These are phyloP conservation scores for Neodontobutis hainanensis DNA, from an alignment of 2,113 vertebrate genomes.

Conservation along the genomic window DNA sequence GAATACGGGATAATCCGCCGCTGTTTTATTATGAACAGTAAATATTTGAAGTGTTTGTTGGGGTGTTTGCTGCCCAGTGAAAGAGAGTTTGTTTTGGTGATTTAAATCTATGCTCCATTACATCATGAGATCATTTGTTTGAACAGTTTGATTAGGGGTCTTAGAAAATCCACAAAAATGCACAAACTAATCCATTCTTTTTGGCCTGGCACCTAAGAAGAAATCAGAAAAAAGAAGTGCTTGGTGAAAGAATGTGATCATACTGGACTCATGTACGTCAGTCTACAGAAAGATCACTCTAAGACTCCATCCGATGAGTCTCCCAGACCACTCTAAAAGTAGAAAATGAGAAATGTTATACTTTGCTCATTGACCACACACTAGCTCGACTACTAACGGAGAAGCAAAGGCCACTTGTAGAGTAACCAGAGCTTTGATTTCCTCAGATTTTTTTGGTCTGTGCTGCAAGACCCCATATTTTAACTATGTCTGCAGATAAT, in stretches of 20 bases:
- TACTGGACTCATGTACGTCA: constrained; percentile 41
- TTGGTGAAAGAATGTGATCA: constrained; percentile 69
- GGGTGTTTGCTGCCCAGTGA: constrained; percentile 45
- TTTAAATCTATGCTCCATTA: constrained; percentile 58
- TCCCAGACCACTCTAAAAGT: constrained; percentile 52
- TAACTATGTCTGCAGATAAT: constrained; percentile 12
- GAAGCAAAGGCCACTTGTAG: constrained; percentile 50
- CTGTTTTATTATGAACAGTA: constrained; percentile 68
- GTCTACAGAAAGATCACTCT: constrained; percentile 45
- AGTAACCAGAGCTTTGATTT: constrained; percentile 48
- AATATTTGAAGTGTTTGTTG: constrained; percentile 72
- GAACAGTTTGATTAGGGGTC: constrained; percentile 71
- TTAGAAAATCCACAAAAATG: constrained; percentile 71
- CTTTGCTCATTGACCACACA: constrained; percentile 63
- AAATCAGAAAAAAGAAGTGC: constrained; percentile 9
- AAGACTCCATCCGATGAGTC: constrained; percentile 49
- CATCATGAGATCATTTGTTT: constrained; percentile 73
- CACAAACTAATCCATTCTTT: constrained; percentile 52
- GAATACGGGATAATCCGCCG: constrained; percentile 64
- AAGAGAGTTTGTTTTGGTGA: constrained; percentile 52
- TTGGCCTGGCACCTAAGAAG: constrained; percentile 41
- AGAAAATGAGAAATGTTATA: constrained; percentile 64
- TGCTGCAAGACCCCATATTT: constrained; percentile 17
- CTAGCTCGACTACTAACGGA: constrained; percentile 38
- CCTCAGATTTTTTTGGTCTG: constrained; percentile 24